Evolutionary conservation across 2,888 invertebrate species (phyloP).

Genomic region (Melanostoma scalare): DNA sequence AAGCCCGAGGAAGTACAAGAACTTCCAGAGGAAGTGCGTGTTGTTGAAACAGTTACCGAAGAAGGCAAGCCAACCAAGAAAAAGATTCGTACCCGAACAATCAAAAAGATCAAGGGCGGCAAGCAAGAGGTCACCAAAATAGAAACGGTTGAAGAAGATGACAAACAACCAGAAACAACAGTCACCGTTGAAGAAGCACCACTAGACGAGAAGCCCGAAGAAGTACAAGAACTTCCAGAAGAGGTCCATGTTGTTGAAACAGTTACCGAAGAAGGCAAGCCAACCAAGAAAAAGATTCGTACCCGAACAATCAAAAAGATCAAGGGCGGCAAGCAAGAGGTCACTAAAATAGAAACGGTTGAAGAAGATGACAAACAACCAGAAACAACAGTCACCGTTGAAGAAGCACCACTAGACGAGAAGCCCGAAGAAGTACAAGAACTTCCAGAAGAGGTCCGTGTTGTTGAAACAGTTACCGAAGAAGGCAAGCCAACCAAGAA

Average conservation of each 20-base stretch:
- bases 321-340: slow-evolving; percentile 54
- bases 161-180: slow-evolving; percentile 48
- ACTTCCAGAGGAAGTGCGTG: slow-evolving; percentile 40
- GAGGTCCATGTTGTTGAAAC: slow-evolving; percentile 28
- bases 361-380: slow-evolving; percentile 54
- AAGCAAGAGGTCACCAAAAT: slow-evolving; percentile 60
- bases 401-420: slow-evolving; percentile 42
- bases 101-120: slow-evolving; percentile 50
- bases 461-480: slow-evolving; percentile 25
- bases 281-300: slow-evolving; percentile 44
- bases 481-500: slow-evolving; percentile 53
- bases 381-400: slow-evolving; percentile 47
- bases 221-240: slow-evolving; percentile 37
- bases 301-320: slow-evolving; percentile 46
- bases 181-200: slow-evolving; percentile 46
- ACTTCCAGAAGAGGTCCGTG: slow-evolving; percentile 47
- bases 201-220: slow-evolving; percentile 35
- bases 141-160: slow-evolving; percentile 53
- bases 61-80: slow-evolving; percentile 50
- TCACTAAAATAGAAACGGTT: slow-evolving; percentile 51
- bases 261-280: slow-evolving; percentile 42
- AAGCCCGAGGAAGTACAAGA: slow-evolving; percentile 37
- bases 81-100: slow-evolving; percentile 40
- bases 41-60: slow-evolving; percentile 27
- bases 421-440: slow-evolving; percentile 35